Conservation (phyloP, 2,888 invertebrate genomes). For the Urechis unicinctus region DNA sequence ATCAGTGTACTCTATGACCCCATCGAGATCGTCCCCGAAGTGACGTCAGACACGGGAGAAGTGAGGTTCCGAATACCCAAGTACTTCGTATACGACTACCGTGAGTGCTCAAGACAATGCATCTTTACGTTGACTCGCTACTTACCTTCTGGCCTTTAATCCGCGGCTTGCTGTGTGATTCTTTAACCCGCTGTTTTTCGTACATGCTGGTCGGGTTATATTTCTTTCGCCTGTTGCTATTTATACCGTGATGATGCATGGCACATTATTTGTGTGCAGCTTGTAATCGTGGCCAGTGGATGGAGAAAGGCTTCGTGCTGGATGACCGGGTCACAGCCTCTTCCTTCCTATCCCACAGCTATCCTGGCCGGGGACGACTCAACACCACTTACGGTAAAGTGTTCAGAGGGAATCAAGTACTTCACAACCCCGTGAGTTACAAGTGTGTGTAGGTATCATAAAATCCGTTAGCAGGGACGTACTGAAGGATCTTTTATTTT, state of each 20-base stretch:
- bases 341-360: conserved; percentile 14
- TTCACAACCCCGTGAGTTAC: too few species aligned
- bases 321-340: conserved; percentile 27
- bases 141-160: not conserved
- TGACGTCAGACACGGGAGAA: conserved; percentile 27
- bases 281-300: conserved; percentile 25
- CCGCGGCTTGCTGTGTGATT: not conserved
- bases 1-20: conserved; percentile 26
- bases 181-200: too few species aligned
- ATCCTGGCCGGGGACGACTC: conserved; percentile 24
- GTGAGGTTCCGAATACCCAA: conserved; percentile 27
- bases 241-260: too few species aligned
- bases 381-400: conserved; percentile 11
- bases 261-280: conserved; percentile 17
- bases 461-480: too few species aligned
- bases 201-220: too few species aligned
- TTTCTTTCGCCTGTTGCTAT: too few species aligned
- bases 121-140: too few species aligned
- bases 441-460: too few species aligned
- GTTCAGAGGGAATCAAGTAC: too few species aligned
- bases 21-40: conserved; percentile 21
- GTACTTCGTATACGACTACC: conserved; percentile 28
- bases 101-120: conserved; percentile 26
- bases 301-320: conserved; percentile 26
- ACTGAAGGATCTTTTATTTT: not conserved